phyloP scores from a whole-genome alignment of 1,140 invertebrate species.

The Tachypleus tridentatus region DNA sequence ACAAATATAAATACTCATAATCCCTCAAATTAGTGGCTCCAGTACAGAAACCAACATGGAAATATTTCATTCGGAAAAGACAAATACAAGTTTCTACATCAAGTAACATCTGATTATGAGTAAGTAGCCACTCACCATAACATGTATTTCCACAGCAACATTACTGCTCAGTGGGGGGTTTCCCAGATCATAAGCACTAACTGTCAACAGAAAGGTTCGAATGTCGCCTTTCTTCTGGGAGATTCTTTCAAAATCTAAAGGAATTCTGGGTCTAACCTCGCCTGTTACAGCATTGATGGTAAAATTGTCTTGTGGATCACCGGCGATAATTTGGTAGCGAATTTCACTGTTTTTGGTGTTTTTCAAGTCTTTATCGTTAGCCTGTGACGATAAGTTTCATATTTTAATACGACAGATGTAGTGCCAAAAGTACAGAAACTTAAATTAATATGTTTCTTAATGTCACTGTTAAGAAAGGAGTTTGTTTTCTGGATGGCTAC shows the following conservation, averaged over 20 bases:
- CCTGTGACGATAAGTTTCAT: slow-evolving; percentile 11
- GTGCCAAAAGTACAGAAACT: no score
- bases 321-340: slow-evolving; percentile 62
- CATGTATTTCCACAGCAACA: slow-evolving; percentile 60
- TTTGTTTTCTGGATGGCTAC: no score
- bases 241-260: slow-evolving; percentile 64
- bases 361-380: slow-evolving; percentile 26
- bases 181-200: slow-evolving; percentile 66
- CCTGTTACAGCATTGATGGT: slow-evolving; percentile 61
- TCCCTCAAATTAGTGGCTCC: no score
- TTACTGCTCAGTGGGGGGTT: slow-evolving; percentile 57
- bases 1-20: no score
- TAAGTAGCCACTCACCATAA: slow-evolving; percentile 40
- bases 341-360: slow-evolving; percentile 74
- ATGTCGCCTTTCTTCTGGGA: slow-evolving; percentile 44
- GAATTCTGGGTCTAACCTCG: slow-evolving; percentile 47
- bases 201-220: slow-evolving; percentile 55
- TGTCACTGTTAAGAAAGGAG: no score
- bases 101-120: no score
- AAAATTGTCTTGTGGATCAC: slow-evolving; percentile 59
- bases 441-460: no score
- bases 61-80: no score
- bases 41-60: not conserved
- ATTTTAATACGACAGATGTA: not conserved
- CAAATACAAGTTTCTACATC: no score